Base-by-base conservation (phyloP, 1,140 invertebrate species). In the Drosophila bocki region DNA sequence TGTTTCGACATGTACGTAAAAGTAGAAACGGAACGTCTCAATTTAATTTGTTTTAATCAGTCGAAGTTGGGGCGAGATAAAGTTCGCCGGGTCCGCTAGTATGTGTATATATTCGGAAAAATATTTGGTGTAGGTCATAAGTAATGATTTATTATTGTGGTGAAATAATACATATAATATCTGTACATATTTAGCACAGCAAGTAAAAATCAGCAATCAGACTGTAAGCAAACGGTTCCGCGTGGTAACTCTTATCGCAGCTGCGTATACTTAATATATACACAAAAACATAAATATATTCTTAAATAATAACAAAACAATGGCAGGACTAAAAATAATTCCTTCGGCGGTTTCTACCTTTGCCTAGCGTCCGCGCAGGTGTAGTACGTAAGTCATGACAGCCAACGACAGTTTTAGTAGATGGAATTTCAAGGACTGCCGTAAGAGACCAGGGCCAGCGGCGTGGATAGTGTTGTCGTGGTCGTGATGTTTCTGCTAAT, bases 391-490 rank as follows among this genome's bases (percentile, higher is more conserved):
- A 1, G 9, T 37, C 33, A 15, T 9, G 7, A 2, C 33, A 22
- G 15, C 9, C 2, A 11, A 37, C 19, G 12, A 0, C 9, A 15
- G 3, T 19, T 22, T 35, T 1, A 15, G 32, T 15, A 2, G 1
- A 35, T 11, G 33, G 13, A 19, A 56, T 26, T 26, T 54, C 35
- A 26, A 39, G 50, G 41, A 13, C 64, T 78, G 37, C 41, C 72
- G 53, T 82, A 82, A 51, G 51, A 53, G 42, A 29, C 47, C 53
- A 84, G 51, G 65, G 64, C 42, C 29, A 87, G 33, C 32, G 74
- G 56, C 17, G 63, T 44, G 15, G 63, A 15, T 19, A 59, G 35
- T 15, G 51, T 39, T 42, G 57, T 26, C 19, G 62, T 26, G 26
- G 39, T 41, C 12, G 41, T 51, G 13, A 39, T 56, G 48, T 70